Evolutionary conservation across 2,797 vertebrate species (phyloP).

Genomic region (Rallus crepitans): DNA sequence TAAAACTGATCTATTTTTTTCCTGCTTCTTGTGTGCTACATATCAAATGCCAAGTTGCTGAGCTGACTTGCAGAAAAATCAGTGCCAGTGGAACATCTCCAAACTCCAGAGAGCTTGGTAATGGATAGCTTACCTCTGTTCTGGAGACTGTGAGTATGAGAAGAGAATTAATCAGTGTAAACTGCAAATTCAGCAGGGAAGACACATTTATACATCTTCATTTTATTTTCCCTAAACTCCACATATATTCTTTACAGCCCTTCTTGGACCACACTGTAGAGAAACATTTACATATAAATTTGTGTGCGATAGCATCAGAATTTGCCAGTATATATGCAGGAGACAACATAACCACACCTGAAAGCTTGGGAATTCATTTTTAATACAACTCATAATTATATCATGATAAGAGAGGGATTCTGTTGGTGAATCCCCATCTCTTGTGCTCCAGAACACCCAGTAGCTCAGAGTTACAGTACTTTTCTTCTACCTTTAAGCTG

Average conservation of each 20-base stretch:
- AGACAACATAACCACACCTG: not conserved
- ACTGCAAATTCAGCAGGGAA: not conserved
- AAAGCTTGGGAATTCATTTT: not conserved
- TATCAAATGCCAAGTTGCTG: not conserved
- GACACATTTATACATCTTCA: not conserved
- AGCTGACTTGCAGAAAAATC: not conserved
- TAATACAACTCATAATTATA: not conserved
- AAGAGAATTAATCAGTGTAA: not conserved
- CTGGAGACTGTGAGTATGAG: not conserved
- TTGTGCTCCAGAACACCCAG: not conserved
- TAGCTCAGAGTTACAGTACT: not conserved
- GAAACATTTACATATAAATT: not conserved
- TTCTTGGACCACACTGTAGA: not conserved
- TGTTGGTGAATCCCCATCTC: not conserved
- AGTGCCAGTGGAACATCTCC: not conserved
- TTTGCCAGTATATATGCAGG: not conserved
- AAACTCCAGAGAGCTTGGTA: not conserved
- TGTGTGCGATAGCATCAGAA: not conserved
- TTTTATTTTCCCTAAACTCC: not conserved
- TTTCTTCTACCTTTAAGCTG: not conserved
- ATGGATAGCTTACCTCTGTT: not conserved
- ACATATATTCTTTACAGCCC: not conserved
- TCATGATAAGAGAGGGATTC: not conserved
- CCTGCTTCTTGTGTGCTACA: not conserved
- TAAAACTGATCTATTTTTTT: not conserved